Evolutionary conservation across 2,113 vertebrate species (phyloP), one percentile per base, ranked within the genome.

Genomic region (Panthera tigris): DNA sequence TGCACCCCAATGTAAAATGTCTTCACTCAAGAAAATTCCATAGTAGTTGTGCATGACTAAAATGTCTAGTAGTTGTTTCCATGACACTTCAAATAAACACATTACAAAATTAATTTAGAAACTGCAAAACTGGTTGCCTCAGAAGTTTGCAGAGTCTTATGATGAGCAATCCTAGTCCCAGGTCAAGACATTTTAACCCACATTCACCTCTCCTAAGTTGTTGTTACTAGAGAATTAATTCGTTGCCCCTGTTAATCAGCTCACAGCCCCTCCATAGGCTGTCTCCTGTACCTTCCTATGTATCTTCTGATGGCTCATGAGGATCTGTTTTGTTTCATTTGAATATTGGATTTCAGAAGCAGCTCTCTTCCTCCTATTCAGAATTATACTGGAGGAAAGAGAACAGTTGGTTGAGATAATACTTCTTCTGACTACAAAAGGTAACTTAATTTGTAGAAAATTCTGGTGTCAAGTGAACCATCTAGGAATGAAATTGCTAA

Each of bases 281-380:
- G 7, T 39, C 45, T 76, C 50, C 50, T 82, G 71, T 5, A 27
- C 29, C 13, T 76, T 91, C 63, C 33, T 1, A 4, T 10, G 11
- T 8, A 7, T 10, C 1, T 21, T 94, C 68, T 50, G 11, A 36
- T 12, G 31, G 4, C 39, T 73, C 19, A 7, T n/a, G 29, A 92
- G 33, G 10, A 48, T 55, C 3, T 31, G 73, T 91, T 83, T 41
- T 95, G n/a, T 82, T 79, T 96, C 39, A 52, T 25, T 79, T 91
- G n/a, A 90, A 48, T 57, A 27, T 52, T 92, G 66, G 66, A 79
- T 94, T 91, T 91, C 61, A 55, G 83, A 94, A 89, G 39, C 36
- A 55, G 10, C 27, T 57, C 7, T 83, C 39, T 90, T 90, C 10
- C 7, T 91, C 74, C 66, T 39, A 89, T 52, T 91, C 15, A 92